Base-by-base conservation (phyloP, 2,888 invertebrate genomes). In the Torymus texanus region DNA sequence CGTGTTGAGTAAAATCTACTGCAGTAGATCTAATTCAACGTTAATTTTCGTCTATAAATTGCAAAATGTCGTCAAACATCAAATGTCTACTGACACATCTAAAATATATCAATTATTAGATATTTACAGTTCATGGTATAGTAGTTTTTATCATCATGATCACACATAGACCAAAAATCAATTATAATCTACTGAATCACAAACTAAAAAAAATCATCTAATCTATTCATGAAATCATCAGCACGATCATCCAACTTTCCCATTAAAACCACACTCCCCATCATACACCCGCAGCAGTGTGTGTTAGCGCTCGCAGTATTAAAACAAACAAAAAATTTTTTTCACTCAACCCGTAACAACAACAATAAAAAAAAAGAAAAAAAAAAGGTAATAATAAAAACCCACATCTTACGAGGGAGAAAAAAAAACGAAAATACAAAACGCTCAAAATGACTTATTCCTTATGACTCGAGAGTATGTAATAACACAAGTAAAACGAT, bases 391-490 rank as follows among this genome's bases (percentile, higher is more conserved):
- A 63, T n/a, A n/a, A n/a, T 41, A 24, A 50, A 55, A 41, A 63
- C 53, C 29, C 59, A 71, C 53, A 53, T 41, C 41, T 41, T 41
- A 41, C 8, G 41, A 41, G 41, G 41, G 53, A 61, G 41, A 51
- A 50, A 51, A 61, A 5, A 14, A 63, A 12, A n/a, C 12, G 41
- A 24, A 50, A 55, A 18, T 56, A 29, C 29, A 53, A 71, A 29
- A 59, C 66, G 51, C 55, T 55, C 11, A 56, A 50, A 76, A 67
- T 78, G 68, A 78, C 78, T 78, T 73, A 78, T 62, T 78, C 55
- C 62, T 62, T 67, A 76, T 76, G 73, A 68, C 73, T 78, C 62
- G 68, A 73, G 68, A 73, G 56, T 67, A 67, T 41, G 55, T 62
- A 66, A 65, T 21, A 50, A 50, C 21, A 55, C 29, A 24, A 58